Evolutionary conservation across 1,140 invertebrate genomes (phyloP), one percentile per base, ranked within the genome.

Genomic region (Sipha flava): DNA sequence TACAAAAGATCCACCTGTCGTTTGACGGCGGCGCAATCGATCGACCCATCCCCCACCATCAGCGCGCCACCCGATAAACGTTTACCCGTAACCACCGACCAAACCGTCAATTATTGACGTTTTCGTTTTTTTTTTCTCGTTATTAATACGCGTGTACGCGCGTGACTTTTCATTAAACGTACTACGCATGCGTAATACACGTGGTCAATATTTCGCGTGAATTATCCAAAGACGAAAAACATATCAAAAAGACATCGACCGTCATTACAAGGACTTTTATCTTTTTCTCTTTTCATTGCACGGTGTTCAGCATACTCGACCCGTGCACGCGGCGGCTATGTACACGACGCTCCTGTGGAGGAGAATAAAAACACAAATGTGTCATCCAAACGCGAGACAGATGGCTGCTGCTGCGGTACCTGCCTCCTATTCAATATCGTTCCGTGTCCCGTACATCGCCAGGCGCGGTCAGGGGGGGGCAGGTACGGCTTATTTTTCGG

Each of bases 371-470:
- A 59, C 26, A 59, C 26, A 59, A 59, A 6, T 29, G 16, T 59
- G 54, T 59, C 59, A 31, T 64, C 59, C 59, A 1, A 29, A 23
- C 31, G 9, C 18, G 31, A 64, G 59, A 64, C 59, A 64, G 59
- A 64, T 37, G 59, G 59, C 37, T n/a, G n/a, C n/a, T n/a, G n/a
- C n/a, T n/a, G n/a, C n/a, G n/a, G n/a, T n/a, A n/a, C n/a, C n/a
- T n/a, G n/a, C n/a, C n/a, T 14, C 54, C 54, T 59, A 64, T 64
- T 64, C 59, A 64, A 64, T 64, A 64, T 64, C n/a, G n/a, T n/a
- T 64, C 37, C 16, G 59, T 64, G 59, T 64, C 59, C 59, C 31
- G 34, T 64, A 29, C n/a, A 29, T 64, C 59, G 34, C 37, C n/a
- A 62, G 18, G 18, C 31, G 29, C 9, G 18, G n/a, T n/a, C n/a